Evolutionary conservation across 1,140 invertebrate genomes (phyloP).

Genomic region (Trialeurodes vaporariorum): DNA sequence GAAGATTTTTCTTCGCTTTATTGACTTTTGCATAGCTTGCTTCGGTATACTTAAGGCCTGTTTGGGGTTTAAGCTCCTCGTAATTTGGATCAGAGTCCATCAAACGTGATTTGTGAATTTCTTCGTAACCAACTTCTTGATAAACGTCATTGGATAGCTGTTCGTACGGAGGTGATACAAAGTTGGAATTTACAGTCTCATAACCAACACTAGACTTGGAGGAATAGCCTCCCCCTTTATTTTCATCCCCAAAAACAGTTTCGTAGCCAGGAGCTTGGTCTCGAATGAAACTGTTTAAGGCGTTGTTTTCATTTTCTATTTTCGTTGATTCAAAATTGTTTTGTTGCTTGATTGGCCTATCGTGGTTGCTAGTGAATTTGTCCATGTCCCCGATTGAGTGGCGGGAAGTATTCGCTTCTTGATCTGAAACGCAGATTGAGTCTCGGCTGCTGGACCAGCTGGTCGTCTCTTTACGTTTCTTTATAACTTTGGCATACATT

Average conservation of each 20-base stretch:
- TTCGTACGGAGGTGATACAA: not conserved
- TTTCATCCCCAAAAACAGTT: slow-evolving; percentile 1
- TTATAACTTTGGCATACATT: slow-evolving; percentile 77
- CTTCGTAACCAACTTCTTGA: slow-evolving; percentile 9
- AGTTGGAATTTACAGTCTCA: slow-evolving; percentile 7
- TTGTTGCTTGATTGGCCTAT: not conserved
- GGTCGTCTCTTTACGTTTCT: slow-evolving; percentile 40
- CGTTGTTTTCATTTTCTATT: not conserved
- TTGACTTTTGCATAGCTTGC: slow-evolving; percentile 21
- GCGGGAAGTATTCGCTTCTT: not conserved
- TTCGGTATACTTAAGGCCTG: not conserved
- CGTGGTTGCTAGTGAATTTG: not conserved
- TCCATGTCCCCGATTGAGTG: not conserved
- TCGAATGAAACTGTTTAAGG: not conserved
- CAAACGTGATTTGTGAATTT: slow-evolving; percentile 10
- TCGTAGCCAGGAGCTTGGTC: slow-evolving; percentile 5
- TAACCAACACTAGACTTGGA: slow-evolving; percentile 8
- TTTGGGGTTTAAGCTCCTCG: slow-evolving; percentile 25
- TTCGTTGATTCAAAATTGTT: not conserved
- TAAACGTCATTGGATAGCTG: not conserved
- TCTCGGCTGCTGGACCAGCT: slow-evolving; percentile 9
- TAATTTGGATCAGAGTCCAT: slow-evolving; percentile 25
- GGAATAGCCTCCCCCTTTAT: not conserved
- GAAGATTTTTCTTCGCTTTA: slow-evolving; percentile 16
- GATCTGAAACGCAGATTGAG: slow-evolving; percentile 3